phyloP scores from a whole-genome alignment of 2,797 vertebrate species.

The Momotus momota region DNA sequence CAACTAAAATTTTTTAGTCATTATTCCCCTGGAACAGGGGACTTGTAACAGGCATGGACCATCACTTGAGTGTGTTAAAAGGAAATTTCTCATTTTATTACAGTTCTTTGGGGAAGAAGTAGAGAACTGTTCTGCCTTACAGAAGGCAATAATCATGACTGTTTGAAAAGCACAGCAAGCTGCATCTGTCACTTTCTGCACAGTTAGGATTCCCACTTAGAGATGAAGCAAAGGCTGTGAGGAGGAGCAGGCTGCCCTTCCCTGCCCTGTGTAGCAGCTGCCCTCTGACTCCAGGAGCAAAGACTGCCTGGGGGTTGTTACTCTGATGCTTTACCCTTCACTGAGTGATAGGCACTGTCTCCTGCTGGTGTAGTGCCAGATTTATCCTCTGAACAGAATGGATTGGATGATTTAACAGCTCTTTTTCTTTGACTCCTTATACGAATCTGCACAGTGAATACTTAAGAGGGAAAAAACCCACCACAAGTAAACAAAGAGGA shows the following conservation, averaged over 20 bases:
- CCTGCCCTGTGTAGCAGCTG: rapidly evolving
- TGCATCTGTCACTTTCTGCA: background rate
- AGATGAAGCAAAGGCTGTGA: background rate
- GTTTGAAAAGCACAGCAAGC: rapidly evolving
- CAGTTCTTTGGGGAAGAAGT: background rate
- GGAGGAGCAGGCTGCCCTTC: background rate
- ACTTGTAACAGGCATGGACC: background rate
- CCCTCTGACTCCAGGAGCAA: background rate
- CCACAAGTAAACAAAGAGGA: background rate
- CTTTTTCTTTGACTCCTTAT: background rate
- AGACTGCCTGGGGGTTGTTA: background rate
- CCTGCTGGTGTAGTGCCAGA: background rate
- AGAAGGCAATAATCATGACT: background rate
- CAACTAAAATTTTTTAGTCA: background rate
- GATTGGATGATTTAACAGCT: background rate
- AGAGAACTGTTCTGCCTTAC: background rate
- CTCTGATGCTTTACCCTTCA: background rate
- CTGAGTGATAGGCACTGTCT: background rate
- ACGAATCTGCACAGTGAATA: background rate
- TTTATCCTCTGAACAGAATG: background rate
- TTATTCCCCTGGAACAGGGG: background rate
- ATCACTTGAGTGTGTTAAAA: background rate
- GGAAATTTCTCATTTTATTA: background rate
- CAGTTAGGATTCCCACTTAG: background rate
- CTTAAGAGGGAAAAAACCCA: background rate